Evolutionary conservation across 37 sponge, comb jelly and placozoan genomes (phyloP).

Genomic region (Spongilla lacustris): DNA sequence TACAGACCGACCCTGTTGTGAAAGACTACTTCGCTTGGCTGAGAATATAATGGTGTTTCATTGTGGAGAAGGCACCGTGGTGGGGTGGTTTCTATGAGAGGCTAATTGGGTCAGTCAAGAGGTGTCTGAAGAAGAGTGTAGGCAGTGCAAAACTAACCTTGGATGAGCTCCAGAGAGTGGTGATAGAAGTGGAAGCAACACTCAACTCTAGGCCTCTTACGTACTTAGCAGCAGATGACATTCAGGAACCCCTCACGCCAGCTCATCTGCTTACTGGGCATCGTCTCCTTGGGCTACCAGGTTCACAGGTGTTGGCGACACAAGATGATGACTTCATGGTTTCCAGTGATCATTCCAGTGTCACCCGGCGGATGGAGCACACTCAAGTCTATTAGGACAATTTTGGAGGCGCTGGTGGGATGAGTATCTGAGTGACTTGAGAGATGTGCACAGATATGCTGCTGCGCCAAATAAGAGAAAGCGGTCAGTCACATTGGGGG

Average conservation of each 20-base stretch:
- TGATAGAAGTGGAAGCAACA: slow-evolving; percentile 12
- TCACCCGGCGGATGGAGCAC: background rate
- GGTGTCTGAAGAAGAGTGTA: slow-evolving; percentile 14
- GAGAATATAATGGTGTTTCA: slow-evolving; percentile 29
- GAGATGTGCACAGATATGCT: no score
- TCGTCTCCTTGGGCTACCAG: slow-evolving; percentile 5
- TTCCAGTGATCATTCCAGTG: no score
- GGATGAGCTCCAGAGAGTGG: slow-evolving; percentile 37
- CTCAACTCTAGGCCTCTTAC: slow-evolving; percentile 50
- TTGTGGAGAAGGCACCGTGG: slow-evolving; percentile 29
- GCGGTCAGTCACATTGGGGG: no score
- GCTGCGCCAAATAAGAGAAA: no score
- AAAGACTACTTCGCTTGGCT: background rate
- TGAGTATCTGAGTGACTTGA: no score
- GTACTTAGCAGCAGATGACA: no score
- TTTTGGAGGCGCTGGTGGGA: no score
- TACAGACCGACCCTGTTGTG: background rate
- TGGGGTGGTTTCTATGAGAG: slow-evolving; percentile 26
- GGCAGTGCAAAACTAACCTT: slow-evolving; percentile 26
- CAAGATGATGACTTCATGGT: no score
- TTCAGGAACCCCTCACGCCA: slow-evolving; percentile 46
- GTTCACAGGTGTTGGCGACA: no score
- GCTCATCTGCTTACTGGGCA: slow-evolving; percentile 27
- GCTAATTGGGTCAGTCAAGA: slow-evolving; percentile 21
- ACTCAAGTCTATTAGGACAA: background rate